These are phyloP conservation scores for Halcyon senegalensis DNA, from an alignment of 2,113 vertebrate genomes.

Conservation along the genomic window DNA sequence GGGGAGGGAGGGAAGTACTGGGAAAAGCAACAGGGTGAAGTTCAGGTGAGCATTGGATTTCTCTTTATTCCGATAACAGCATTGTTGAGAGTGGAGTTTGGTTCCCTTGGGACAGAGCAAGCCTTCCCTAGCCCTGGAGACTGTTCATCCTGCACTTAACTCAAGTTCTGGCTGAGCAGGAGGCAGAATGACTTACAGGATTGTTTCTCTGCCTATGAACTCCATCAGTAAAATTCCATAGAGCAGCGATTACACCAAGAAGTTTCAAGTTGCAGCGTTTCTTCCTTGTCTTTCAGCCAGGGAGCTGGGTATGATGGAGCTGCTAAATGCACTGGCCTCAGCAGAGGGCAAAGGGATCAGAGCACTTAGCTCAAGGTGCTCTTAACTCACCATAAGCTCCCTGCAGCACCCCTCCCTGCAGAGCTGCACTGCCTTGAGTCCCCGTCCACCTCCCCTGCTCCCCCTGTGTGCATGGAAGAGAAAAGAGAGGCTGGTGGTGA, in stretches of 20 bases:
- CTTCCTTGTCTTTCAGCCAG: constrained; percentile 41
- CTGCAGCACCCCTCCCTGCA: not conserved
- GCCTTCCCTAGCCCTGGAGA: constrained; percentile 21
- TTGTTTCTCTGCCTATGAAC: constrained; percentile 52
- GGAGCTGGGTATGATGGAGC: constrained; percentile 12
- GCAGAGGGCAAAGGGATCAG: constrained; percentile 24
- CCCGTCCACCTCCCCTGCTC: not conserved
- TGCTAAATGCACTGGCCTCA: constrained; percentile 19
- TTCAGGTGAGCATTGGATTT: constrained; percentile 6
- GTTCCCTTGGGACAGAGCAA: not conserved
- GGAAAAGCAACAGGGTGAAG: constrained; percentile 23
- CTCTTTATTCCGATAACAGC: constrained; percentile 19
- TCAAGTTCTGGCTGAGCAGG: constrained; percentile 45
- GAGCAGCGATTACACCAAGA: constrained; percentile 31
- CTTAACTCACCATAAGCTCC: not conserved
- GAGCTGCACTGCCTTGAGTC: not conserved
- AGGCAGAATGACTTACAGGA: constrained; percentile 48
- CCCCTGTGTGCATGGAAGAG: not conserved
- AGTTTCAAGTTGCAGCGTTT: constrained; percentile 32
- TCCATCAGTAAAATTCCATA: constrained; percentile 55
- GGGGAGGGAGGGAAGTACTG: not conserved
- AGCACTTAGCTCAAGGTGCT: constrained; percentile 34
- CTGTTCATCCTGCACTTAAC: constrained; percentile 54
- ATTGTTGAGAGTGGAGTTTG: not conserved
- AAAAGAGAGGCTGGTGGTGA: not conserved